phyloP scores from a whole-genome alignment of 1,140 invertebrate species.

The Cataglyphis hispanica region DNA sequence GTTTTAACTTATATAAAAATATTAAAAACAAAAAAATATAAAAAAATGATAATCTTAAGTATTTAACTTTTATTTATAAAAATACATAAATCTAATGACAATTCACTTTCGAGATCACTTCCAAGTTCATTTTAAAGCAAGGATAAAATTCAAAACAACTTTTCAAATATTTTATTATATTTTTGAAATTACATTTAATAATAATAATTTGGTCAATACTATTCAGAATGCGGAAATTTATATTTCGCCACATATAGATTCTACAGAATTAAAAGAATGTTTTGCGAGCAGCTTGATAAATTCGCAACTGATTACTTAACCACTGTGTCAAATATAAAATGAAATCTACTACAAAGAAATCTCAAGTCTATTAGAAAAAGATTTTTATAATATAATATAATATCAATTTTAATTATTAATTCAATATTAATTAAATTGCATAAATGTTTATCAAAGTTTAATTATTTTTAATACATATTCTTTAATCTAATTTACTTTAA shows the following conservation, averaged over 20 bases:
- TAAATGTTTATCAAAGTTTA: too few species aligned
- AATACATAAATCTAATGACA: not conserved
- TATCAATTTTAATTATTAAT: too few species aligned
- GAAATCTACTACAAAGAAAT: not conserved
- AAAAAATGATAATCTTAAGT: not conserved
- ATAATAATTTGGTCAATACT: not conserved
- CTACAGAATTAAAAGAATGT: not conserved
- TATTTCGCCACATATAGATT: not conserved
- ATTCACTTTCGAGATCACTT: not conserved
- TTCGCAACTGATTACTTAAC: not conserved
- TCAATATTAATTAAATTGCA: too few species aligned
- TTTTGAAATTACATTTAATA: not conserved
- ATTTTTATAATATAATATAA: too few species aligned
- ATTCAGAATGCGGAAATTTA: constrained; percentile 15
- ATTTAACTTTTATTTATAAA: constrained; percentile 1
- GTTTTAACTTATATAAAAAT: not conserved
- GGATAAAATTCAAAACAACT: not conserved
- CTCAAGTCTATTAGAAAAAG: not conserved
- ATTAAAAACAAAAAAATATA: not conserved
- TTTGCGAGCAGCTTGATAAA: not conserved
- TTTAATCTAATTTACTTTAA: too few species aligned
- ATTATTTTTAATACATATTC: too few species aligned
- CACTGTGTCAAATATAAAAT: not conserved
- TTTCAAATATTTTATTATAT: not conserved
- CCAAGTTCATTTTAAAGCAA: not conserved